A percentile compares a stretch with the other conserved stretches of the same genome.
Conservation (phyloP, 2,888 invertebrate genomes). For the Archips crataeganus region DNA sequence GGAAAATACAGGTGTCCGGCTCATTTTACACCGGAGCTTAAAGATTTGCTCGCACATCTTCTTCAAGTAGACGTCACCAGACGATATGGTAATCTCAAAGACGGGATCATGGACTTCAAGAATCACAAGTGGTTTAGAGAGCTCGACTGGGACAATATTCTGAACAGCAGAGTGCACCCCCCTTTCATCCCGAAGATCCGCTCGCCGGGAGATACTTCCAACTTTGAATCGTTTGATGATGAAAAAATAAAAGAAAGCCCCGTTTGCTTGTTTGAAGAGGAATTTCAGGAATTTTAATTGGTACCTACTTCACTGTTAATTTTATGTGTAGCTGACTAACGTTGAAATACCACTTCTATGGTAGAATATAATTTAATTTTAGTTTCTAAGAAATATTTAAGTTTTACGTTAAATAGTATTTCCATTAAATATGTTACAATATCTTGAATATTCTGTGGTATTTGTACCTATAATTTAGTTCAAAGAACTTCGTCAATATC, state of each 20-base stretch:
- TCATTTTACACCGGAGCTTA: constrained; percentile 92
- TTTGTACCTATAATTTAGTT: constrained; percentile 5
- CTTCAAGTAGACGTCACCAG: constrained; percentile 86
- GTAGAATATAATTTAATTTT: constrained; percentile 22
- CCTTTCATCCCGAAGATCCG: constrained; percentile 87
- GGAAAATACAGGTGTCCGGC: constrained; percentile 94
- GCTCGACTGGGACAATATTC: constrained; percentile 94
- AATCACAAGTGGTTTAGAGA: constrained; percentile 95
- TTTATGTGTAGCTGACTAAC: constrained; percentile 40
- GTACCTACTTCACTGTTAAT: constrained; percentile 44
- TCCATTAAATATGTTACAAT: not conserved
- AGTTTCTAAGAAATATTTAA: constrained; percentile 34
- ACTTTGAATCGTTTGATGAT: constrained; percentile 89
- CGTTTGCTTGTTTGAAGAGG: constrained; percentile 85
- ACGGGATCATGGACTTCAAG: constrained; percentile 96
- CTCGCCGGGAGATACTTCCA: constrained; percentile 88
- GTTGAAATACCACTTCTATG: constrained; percentile 3
- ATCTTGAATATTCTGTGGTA: not conserved
- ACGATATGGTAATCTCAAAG: constrained; percentile 95
- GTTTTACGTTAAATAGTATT: constrained; percentile 27
- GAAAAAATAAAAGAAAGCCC: constrained; percentile 82
- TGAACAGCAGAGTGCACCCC: constrained; percentile 90
- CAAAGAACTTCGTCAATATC: not conserved
- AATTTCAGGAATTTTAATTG: constrained; percentile 89
- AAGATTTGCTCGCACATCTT: constrained; percentile 92